These are phyloP conservation scores for Capitella teleta DNA, from an alignment of 1,140 invertebrate genomes.

Conservation along the genomic window DNA sequence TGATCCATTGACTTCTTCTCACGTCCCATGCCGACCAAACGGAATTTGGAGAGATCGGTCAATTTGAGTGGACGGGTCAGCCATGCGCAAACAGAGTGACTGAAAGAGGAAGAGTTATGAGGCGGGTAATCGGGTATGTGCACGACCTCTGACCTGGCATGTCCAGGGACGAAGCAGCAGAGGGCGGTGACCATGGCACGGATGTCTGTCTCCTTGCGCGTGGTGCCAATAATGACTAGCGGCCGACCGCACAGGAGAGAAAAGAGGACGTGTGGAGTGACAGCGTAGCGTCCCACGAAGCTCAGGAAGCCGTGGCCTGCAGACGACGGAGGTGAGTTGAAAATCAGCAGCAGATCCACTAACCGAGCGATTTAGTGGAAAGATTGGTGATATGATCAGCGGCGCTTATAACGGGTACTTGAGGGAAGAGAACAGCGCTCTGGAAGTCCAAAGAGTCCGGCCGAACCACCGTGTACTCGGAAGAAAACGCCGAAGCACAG, in stretches of 20 bases:
- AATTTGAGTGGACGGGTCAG: constrained; percentile 17
- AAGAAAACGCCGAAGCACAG: too few relatives aligned
- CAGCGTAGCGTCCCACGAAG: constrained; percentile 18
- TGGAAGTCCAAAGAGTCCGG: too few relatives aligned
- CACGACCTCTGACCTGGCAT: not conserved
- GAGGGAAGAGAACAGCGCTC: too few relatives aligned
- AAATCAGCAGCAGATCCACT: too few relatives aligned
- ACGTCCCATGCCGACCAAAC: constrained; percentile 22
- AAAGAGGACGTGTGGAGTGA: constrained; percentile 21
- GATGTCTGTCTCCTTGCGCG: not conserved
- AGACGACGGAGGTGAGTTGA: constrained; percentile 3
- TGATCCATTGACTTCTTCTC: constrained; percentile 20
- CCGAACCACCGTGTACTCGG: too few relatives aligned
- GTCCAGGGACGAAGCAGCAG: not conserved
- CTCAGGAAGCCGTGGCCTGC: constrained; percentile 22
- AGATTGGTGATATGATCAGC: too few relatives aligned
- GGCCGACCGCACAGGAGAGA: constrained; percentile 26
- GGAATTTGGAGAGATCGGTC: constrained; percentile 17
- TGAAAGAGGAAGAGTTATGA: not conserved
- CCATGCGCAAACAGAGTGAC: constrained; percentile 21
- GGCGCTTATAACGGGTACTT: too few relatives aligned
- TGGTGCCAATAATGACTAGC: constrained; percentile 22
- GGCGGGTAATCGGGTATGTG: not conserved
- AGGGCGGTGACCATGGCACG: not conserved
- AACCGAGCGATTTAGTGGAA: too few relatives aligned